Conservation (phyloP, 2,888 invertebrate genomes). For the Baronia brevicornis region DNA sequence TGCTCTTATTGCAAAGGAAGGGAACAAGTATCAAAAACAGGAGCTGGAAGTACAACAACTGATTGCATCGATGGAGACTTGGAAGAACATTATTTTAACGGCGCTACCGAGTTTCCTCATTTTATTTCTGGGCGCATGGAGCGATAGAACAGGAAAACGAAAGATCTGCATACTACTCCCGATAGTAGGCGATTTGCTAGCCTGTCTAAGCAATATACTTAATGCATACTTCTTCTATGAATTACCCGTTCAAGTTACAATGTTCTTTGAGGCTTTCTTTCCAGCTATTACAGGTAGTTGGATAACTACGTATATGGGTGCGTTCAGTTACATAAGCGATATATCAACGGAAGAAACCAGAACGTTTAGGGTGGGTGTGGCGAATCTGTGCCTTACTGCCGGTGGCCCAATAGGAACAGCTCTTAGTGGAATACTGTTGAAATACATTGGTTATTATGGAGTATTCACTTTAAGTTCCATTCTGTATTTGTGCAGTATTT, state of each 20-base stretch:
- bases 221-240: slow-evolving; percentile 73
- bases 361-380: slow-evolving; percentile 77
- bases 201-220: slow-evolving; percentile 62
- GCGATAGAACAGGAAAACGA: slow-evolving; percentile 72
- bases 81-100: slow-evolving; percentile 72
- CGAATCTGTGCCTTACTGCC: slow-evolving; percentile 56
- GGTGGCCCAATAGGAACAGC: slow-evolving; percentile 59
- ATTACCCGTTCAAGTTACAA: slow-evolving; percentile 67
- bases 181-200: slow-evolving; percentile 67
- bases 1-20: slow-evolving; percentile 82
- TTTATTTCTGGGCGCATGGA: slow-evolving; percentile 77
- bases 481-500: slow-evolving; percentile 54
- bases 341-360: slow-evolving; percentile 70
- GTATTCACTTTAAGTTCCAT: slow-evolving; percentile 58
- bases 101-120: slow-evolving; percentile 71
- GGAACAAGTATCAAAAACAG: slow-evolving; percentile 77
- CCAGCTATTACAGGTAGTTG: slow-evolving; percentile 72
- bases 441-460: slow-evolving; percentile 67
- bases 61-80: slow-evolving; percentile 70
- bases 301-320: slow-evolving; percentile 73
- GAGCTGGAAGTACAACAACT: slow-evolving; percentile 76
- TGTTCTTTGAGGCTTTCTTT: slow-evolving; percentile 69
- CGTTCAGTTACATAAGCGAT: slow-evolving; percentile 77
- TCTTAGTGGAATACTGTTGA: slow-evolving; percentile 54
- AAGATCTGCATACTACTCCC: slow-evolving; percentile 76